Percentiles rank a stretch among this genome's conserved stretches.
These are phyloP conservation scores for Streptopelia turtur DNA, from an alignment of 2,797 vertebrate species.

Conservation along the genomic window DNA sequence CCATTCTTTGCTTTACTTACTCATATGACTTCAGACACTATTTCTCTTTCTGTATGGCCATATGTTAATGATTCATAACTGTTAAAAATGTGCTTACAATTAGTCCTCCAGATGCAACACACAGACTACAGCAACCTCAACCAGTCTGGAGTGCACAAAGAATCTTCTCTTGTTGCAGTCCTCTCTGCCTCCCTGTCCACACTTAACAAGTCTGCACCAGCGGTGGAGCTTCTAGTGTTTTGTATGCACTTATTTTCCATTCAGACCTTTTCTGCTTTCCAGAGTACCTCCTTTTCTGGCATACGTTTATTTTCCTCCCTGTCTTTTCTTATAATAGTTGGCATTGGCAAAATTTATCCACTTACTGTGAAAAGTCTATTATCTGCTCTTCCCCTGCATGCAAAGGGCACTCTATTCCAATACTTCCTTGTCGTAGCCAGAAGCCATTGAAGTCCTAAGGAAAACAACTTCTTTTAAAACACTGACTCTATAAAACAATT, in stretches of 20 bases:
- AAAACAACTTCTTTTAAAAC: background rate
- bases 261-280: constrained; percentile 19
- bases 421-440: background rate
- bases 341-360: background rate
- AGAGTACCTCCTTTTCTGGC: constrained; percentile 15
- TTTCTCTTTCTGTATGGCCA: background rate
- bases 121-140: background rate
- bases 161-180: background rate
- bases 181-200: background rate
- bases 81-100: constrained; percentile 29
- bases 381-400: background rate
- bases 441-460: constrained; percentile 1
- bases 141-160: background rate
- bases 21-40: background rate
- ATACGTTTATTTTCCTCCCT: constrained; percentile 2
- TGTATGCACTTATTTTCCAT: constrained; percentile 34
- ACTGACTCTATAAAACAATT: background rate
- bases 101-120: constrained; percentile 18
- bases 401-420: background rate
- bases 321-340: background rate
- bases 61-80: constrained; percentile 31
- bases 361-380: background rate
- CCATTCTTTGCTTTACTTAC: background rate
- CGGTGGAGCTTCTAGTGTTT: background rate
- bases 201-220: background rate